Evolutionary conservation across 2,113 vertebrate species (phyloP).

Genomic region (Menidia beryllina): DNA sequence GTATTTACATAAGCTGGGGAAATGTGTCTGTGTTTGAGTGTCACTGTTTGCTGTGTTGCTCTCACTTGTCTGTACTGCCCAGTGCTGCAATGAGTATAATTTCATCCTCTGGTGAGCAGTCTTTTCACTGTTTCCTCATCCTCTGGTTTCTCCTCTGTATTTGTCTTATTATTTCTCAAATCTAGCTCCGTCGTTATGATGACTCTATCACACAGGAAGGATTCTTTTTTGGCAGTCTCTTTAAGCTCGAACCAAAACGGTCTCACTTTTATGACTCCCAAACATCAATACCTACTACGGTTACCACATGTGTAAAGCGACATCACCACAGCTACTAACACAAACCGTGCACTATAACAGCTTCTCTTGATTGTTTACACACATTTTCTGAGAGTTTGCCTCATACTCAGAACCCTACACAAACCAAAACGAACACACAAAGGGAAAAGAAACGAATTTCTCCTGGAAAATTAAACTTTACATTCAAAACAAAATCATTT

Average conservation of each 20-base stretch:
- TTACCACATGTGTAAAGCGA: too few relatives aligned
- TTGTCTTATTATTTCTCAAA: constrained; percentile 44
- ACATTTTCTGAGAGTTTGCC: too few relatives aligned
- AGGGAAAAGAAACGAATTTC: too few relatives aligned
- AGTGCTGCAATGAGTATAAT: constrained; percentile 39
- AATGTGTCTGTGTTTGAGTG: constrained; percentile 18
- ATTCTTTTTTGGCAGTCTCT: background rate
- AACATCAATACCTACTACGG: too few relatives aligned
- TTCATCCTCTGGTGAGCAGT: too few relatives aligned
- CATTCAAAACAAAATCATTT: too few relatives aligned
- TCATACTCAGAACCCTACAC: too few relatives aligned
- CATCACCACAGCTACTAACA: too few relatives aligned
- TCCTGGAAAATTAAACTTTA: too few relatives aligned
- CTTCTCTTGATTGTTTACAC: too few relatives aligned
- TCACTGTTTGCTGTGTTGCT: constrained; percentile 29
- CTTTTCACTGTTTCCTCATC: background rate
- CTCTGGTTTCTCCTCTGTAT: constrained; percentile 15
- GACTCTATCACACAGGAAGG: constrained; percentile 27
- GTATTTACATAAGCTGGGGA: constrained; percentile 63
- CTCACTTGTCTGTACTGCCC: constrained; percentile 32
- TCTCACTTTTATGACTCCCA: background rate
- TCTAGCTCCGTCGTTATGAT: constrained; percentile 32
- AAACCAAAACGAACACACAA: too few relatives aligned
- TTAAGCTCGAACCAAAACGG: constrained; percentile 7
- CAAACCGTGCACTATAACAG: too few relatives aligned